Conservation (phyloP, 1,140 invertebrate species). For the Cardiocondyla obscurior region DNA sequence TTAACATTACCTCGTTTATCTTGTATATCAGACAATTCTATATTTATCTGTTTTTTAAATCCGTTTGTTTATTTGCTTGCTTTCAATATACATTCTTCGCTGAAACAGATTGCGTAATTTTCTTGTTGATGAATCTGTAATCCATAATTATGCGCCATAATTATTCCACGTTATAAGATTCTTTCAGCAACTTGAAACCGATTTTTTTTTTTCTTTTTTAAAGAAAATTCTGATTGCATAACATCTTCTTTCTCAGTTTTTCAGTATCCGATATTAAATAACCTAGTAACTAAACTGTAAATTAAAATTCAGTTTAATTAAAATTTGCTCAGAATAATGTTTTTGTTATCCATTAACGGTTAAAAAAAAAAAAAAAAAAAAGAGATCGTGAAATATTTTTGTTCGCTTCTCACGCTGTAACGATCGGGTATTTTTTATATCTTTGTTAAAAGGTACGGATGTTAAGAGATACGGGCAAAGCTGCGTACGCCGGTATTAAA, state of each 20-base stretch:
- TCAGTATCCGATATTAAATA: constrained; percentile 29
- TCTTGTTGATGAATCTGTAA: constrained; percentile 36
- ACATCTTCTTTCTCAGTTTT: constrained; percentile 10
- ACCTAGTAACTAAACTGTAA: not conserved
- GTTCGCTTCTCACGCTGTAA: not conserved
- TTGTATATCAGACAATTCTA: not conserved
- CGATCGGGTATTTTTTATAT: not conserved
- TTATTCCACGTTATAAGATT: constrained; percentile 31
- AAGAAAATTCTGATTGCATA: constrained; percentile 20
- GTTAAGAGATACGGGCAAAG: not conserved
- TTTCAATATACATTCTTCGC: constrained; percentile 23
- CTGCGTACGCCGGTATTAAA: not conserved
- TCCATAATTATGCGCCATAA: constrained; percentile 20
- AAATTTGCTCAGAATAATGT: constrained; percentile 1
- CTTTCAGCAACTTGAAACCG: constrained; percentile 9
- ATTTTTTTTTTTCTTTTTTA: constrained; percentile 16
- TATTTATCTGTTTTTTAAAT: not conserved
- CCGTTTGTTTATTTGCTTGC: not conserved
- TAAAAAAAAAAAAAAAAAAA: too few species aligned
- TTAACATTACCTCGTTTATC: not conserved
- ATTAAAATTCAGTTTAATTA: constrained; percentile 43
- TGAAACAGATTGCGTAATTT: constrained; percentile 20
- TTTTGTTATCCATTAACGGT: not conserved
- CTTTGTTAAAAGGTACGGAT: not conserved
- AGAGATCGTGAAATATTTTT: not conserved